These are phyloP conservation scores for Cygnus buccinator DNA, from an alignment of 2,113 vertebrate species.

Conservation along the genomic window DNA sequence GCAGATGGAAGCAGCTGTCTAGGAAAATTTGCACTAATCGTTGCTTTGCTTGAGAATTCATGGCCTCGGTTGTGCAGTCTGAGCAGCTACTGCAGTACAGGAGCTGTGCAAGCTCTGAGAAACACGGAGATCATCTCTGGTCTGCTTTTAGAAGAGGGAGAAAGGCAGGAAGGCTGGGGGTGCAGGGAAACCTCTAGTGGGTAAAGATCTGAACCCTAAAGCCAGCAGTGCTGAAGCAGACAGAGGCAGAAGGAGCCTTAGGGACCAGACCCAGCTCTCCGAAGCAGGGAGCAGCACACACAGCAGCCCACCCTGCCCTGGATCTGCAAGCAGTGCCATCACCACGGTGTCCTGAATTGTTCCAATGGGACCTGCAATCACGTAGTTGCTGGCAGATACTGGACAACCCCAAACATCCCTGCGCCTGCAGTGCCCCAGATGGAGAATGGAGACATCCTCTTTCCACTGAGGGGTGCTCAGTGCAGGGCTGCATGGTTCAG, in stretches of 20 bases:
- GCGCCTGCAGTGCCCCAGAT: fast-evolving
- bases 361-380: fast-evolving
- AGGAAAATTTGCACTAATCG: not conserved
- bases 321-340: fast-evolving
- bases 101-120: not conserved
- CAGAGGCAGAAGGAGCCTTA: fast-evolving
- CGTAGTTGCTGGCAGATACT: fast-evolving
- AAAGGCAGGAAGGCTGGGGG: not conserved
- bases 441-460: not conserved
- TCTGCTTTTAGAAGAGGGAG: not conserved
- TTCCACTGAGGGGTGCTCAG: not conserved
- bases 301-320: not conserved
- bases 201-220: not conserved
- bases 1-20: constrained; percentile 46
- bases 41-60: not conserved
- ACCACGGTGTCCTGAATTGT: fast-evolving
- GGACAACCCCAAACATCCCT: not conserved
- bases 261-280: not conserved
- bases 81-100: not conserved
- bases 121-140: not conserved
- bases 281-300: fast-evolving
- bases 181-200: not conserved
- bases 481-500: not conserved
- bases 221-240: not conserved
- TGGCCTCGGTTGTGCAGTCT: fast-evolving